Base-by-base conservation (phyloP, 2,797 vertebrate species). In the Phrynocephalus forsythii region DNA sequence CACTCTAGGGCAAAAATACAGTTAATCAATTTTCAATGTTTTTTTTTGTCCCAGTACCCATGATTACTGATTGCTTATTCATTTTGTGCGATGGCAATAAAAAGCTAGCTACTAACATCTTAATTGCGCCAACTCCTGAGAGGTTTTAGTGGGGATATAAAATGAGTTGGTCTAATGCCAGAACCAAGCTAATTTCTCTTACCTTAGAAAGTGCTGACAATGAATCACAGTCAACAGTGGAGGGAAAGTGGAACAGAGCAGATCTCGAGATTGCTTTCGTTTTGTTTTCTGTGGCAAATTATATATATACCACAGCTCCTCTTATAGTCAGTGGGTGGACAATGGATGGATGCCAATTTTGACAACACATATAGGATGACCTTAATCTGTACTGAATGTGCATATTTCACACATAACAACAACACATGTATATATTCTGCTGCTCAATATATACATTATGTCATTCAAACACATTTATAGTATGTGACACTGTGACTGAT, bases 51-150 rank as follows among this genome's bases (percentile, higher is more conserved):
- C 66, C 68, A 83, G 50, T 30, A 83, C 72, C 48, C 69, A 80
- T 87, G 48, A 84, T 63, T 84, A 75, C 82, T 48, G 69, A 81
- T 95, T 93, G 92, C 90, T 93, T 93, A 94, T 94, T 94, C 89
- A 92, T 87, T 92, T 91, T 88, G 90, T 79, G 81, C 72, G 78
- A 87, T 60, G 6, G 83, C 79, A 78, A 83, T 88, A 82, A 78
- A 85, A 20, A 85, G 85, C 63, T 1, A 0, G 80, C 89, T 86
- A 79, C 88, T 84, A 50, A 84, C 68, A 81, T 84, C 77, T 81
- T 86, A 77, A 89, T 69, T 48, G 26, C 90, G 77, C 13, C 8
- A 60, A 87, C 79, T 86, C 48, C 26, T 87, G 13, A 82, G 13
- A 81, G 6, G 82, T 77, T 92, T 92, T 78, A 68, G 30, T 60